Evolutionary conservation across 2,888 invertebrate species (phyloP), one percentile per base, ranked within the genome.

Genomic region (Carabus problematicus): DNA sequence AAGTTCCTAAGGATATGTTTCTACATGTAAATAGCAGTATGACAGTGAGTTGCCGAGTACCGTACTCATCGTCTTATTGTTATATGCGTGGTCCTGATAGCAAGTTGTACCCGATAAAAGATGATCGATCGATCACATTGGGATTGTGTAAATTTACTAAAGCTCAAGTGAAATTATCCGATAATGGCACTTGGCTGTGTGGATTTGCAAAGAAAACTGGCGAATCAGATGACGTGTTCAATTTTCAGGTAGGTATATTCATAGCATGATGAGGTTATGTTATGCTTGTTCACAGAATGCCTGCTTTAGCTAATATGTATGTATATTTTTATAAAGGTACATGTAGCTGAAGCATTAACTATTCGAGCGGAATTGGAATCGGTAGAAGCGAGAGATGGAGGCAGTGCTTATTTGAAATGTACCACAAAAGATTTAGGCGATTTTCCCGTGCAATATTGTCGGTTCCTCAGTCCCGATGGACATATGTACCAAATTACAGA

Each of bases 151-250:
- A 16, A 9, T 40, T 69, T 39, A 16, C 9, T n/a, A 62, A 69
- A 62, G 16, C n/a, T 3, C 16, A 45, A 3, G 61, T 43, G 2
- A 55, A 55, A 62, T 19, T 61, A 3, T 16, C 39, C 11, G 68
- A 69, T 39, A 69, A 69, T 42, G 68, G 68, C 1, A 69, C 68
- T 8, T 69, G 68, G 68, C 7, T 45, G 3, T 69, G 68, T 40
- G 68, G 68, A 11, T 69, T 69, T 55, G 61, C 47, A 39, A 61
- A 56, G 11, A 9, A 43, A 11, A 56, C 54, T 1, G 62, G 68
- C 11, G 40, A 43, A 43, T 4, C 61, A 11, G 68, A 69, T 45
- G 61, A 54, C 4, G 55, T 62, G 9, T 62, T 9, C 29, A 7
- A 42, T 8, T 62, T 69, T 45, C 29, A 63, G 52, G 63, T 63